Evolutionary conservation across 2,888 invertebrate species (phyloP).

Genomic region (Eilema depressum): DNA sequence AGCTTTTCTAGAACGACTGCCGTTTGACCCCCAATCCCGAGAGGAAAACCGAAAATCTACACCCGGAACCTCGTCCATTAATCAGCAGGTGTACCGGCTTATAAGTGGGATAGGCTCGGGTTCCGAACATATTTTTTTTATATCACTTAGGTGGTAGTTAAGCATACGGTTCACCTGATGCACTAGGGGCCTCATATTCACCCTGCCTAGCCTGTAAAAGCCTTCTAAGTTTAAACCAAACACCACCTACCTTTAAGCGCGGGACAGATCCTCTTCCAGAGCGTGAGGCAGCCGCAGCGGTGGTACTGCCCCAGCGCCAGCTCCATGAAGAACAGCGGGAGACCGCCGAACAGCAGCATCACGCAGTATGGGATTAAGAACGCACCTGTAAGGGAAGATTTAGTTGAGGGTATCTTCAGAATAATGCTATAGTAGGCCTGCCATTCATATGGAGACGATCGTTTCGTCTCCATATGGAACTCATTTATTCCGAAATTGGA

Average conservation of each 20-base stretch:
- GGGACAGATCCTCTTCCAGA: constrained; percentile 97
- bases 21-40: too few relatives aligned
- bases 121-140: background rate
- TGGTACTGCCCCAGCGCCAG: constrained; percentile 97
- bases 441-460: too few relatives aligned
- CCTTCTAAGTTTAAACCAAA: background rate
- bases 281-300: constrained; percentile 95
- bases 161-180: too few relatives aligned
- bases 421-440: too few relatives aligned
- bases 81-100: background rate
- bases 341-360: constrained; percentile 96
- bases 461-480: too few relatives aligned
- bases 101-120: too few relatives aligned
- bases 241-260: constrained; percentile 92
- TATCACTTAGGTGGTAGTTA: too few relatives aligned
- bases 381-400: constrained; percentile 89
- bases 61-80: background rate
- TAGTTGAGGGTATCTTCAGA: background rate
- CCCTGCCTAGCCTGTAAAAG: too few relatives aligned
- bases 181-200: too few relatives aligned
- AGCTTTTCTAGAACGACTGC: too few relatives aligned
- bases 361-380: constrained; percentile 97
- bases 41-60: too few relatives aligned
- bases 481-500: too few relatives aligned
- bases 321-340: constrained; percentile 98